Evolutionary conservation across 2,888 invertebrate species (phyloP).

Genomic region (Mongoloraphidia duomilia): DNA sequence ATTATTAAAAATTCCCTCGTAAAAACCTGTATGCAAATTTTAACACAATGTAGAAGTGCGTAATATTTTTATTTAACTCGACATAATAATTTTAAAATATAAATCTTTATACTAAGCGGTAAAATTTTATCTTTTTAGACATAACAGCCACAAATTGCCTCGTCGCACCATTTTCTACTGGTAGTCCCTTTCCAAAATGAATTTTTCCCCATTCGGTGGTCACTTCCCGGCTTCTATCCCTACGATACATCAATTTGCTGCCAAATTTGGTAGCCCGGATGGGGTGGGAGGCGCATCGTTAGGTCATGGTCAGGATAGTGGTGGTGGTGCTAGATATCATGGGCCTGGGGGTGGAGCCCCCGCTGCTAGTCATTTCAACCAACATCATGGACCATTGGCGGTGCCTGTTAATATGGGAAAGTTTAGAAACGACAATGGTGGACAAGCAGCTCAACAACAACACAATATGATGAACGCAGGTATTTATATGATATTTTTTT

Average conservation of each 20-base stretch:
- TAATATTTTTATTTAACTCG: too few species aligned
- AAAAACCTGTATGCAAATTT: too few species aligned
- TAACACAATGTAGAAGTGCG: too few species aligned
- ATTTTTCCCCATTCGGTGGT: conserved; percentile 74
- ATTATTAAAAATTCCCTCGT: too few species aligned
- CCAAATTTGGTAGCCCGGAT: conserved; percentile 40
- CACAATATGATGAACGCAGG: conserved; percentile 13
- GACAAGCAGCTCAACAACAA: conserved; percentile 14
- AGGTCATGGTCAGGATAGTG: conserved; percentile 13
- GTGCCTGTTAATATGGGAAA: conserved; percentile 43
- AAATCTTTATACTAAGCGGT: not conserved
- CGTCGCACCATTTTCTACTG: not conserved
- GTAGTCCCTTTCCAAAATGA: conserved; percentile 40
- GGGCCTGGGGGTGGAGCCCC: not conserved
- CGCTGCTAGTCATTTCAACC: conserved; percentile 33
- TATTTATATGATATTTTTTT: too few species aligned
- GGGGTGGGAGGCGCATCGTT: conserved; percentile 22
- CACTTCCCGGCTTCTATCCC: conserved; percentile 65
- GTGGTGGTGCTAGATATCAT: conserved; percentile 1
- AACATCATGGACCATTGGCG: conserved; percentile 33
- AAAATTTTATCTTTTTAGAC: conserved; percentile 17
- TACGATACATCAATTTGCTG: conserved; percentile 70
- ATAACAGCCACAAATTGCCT: conserved; percentile 22
- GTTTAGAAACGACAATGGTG: conserved; percentile 41
- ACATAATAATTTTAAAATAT: too few species aligned